Evolutionary conservation across 1,140 invertebrate genomes (phyloP).

Genomic region (Euwallacea fornicatus): DNA sequence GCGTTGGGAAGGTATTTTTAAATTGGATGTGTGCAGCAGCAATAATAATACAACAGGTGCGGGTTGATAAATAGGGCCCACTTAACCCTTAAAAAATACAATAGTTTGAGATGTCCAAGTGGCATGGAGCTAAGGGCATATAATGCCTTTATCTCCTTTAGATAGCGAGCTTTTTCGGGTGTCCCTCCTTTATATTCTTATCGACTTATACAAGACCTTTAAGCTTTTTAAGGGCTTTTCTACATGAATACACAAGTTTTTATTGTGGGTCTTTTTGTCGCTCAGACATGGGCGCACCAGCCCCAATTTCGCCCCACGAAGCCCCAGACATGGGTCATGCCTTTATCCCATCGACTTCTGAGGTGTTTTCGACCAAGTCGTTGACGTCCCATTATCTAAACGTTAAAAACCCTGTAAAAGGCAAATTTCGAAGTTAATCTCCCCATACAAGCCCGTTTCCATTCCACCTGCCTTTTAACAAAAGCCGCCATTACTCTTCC

Average conservation of each 20-base stretch:
- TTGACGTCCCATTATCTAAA: background rate
- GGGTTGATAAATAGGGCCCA: too few relatives aligned
- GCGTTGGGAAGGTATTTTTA: slow-evolving; percentile 20
- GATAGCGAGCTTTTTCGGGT: background rate
- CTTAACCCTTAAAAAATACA: slow-evolving; percentile 1
- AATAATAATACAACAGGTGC: too few relatives aligned
- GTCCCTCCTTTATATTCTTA: slow-evolving; percentile 24
- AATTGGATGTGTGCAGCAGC: slow-evolving; percentile 15
- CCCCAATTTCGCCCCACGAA: slow-evolving; percentile 6
- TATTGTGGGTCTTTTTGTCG: too few relatives aligned
- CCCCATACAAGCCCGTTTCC: slow-evolving; percentile 34
- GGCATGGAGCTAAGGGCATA: background rate
- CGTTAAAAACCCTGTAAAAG: slow-evolving; percentile 35
- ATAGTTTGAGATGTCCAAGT: background rate
- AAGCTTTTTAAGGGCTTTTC: slow-evolving; percentile 28
- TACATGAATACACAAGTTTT: slow-evolving; percentile 26
- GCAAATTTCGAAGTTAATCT: slow-evolving; percentile 34
- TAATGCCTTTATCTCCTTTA: background rate
- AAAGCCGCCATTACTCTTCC: slow-evolving; percentile 32
- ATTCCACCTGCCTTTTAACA: slow-evolving; percentile 34
- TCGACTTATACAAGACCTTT: slow-evolving; percentile 27
- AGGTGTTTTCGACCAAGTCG: too few relatives aligned
- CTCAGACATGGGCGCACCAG: slow-evolving; percentile 13
- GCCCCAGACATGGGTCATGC: slow-evolving; percentile 40
- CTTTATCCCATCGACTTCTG: slow-evolving; percentile 20